Evolutionary conservation across 2,888 invertebrate genomes (phyloP), one percentile per base, ranked within the genome.

Genomic region (Eristalis intricaria): DNA sequence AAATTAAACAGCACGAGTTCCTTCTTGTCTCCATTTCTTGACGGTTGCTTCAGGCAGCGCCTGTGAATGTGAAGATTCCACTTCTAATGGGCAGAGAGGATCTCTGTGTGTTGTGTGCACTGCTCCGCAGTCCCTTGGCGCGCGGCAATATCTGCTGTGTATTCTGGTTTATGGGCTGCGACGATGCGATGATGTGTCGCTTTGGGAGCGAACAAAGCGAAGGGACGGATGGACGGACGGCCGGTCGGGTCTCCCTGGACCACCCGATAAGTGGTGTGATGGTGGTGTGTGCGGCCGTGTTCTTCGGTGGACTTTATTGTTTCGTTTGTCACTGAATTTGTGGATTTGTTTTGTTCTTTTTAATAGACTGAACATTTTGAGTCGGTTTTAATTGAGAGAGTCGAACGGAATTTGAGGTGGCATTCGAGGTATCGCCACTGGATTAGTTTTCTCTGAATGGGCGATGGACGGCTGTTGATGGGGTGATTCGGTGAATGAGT

Each of bases 1-100:
- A 77, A 77, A 77, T 77, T 63, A 77, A 77, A 77, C 77, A 77
- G 77, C 77, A 77, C 69, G 69, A 69, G 69, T 69, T 77, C 50
- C 43, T 23, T 11, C 60, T 60, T 60, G 26, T 60, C 19, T 60
- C 50, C 50, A 19, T 50, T 26, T 26, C 50, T 50, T 50, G 50
- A 50, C 19, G 50, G 50, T 50, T 50, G 50, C 50, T 4, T 35
- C 35, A 35, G 35, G 10, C 38, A 0, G 38, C 13, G 38, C 7
- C 38, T 38, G 38, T 38, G 38, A 38, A 38, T 38, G 50, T 8
- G n/a, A 50, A 19, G 50, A 19, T 50, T 50, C 50, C 50, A 50
- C 50, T 60, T 60, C 60, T 60, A 60, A 60, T 23, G 58, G 58
- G 22, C 19, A 22, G 1, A 22, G 58, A n/a, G 43, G n/a, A 19